Conservation (phyloP, 2,888 invertebrate genomes). For the Pecten maximus region DNA sequence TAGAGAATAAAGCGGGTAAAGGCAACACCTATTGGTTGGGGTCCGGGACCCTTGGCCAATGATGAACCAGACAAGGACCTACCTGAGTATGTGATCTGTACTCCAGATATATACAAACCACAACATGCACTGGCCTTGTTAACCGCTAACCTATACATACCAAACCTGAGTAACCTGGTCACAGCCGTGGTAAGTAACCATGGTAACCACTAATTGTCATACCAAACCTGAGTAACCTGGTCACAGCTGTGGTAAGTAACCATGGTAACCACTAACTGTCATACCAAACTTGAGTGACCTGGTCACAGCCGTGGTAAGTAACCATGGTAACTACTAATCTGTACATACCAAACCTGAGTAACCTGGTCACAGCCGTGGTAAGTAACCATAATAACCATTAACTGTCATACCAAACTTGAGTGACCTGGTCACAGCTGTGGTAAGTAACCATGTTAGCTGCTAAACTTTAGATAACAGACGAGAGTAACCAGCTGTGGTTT, state of each 20-base stretch:
- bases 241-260: slow-evolving; percentile 68
- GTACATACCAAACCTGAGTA: slow-evolving; percentile 72
- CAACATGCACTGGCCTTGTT: slow-evolving; percentile 73
- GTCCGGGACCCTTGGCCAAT: slow-evolving; percentile 65
- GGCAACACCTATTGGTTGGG: slow-evolving; percentile 71
- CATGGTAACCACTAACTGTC: slow-evolving; percentile 73
- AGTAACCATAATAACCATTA: slow-evolving; percentile 72
- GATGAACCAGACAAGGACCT: slow-evolving; percentile 66
- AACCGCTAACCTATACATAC: slow-evolving; percentile 76
- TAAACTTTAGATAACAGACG: not conserved
- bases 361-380: slow-evolving; percentile 68
- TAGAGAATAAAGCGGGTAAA: slow-evolving; percentile 69
- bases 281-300: slow-evolving; percentile 70
- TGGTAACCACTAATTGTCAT: slow-evolving; percentile 48
- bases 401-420: slow-evolving; percentile 73
- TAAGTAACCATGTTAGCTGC: slow-evolving; percentile 44
- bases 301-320: slow-evolving; percentile 67
- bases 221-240: slow-evolving; percentile 68
- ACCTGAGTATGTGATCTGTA: slow-evolving; percentile 76
- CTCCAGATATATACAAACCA: slow-evolving; percentile 71
- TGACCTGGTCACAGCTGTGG: slow-evolving; percentile 66
- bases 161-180: slow-evolving; percentile 69
- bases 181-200: slow-evolving; percentile 63
- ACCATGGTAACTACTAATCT: slow-evolving; percentile 75
- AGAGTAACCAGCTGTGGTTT: not conserved